Evolutionary conservation across 2,113 vertebrate species (phyloP).

Genomic region (Petrocephalus zakoni): DNA sequence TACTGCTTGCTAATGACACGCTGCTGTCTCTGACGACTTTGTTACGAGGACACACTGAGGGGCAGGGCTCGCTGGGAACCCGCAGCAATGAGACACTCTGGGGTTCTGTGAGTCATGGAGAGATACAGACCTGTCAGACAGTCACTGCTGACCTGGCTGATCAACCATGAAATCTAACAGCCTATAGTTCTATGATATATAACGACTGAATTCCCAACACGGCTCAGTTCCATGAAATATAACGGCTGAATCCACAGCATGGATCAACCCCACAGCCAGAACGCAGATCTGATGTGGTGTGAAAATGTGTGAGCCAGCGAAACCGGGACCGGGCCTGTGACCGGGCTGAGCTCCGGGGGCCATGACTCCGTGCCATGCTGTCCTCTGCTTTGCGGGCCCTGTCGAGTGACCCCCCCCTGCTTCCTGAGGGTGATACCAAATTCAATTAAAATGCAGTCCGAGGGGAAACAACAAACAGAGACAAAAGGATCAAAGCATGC

Average conservation of each 20-base stretch:
- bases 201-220: neutral
- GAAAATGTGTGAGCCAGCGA: neutral
- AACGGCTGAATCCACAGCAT: neutral
- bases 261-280: neutral
- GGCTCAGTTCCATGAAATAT: neutral
- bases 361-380: neutral
- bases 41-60: neutral
- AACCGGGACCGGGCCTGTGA: neutral
- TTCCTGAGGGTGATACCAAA: slow-evolving; percentile 36
- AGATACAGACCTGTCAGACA: neutral
- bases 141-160: neutral
- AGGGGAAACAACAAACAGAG: neutral
- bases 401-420: slow-evolving; percentile 10
- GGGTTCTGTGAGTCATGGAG: neutral
- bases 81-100: neutral
- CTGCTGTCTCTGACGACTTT: neutral
- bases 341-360: neutral
- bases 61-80: neutral
- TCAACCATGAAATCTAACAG: neutral
- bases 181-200: neutral
- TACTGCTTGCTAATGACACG: neutral
- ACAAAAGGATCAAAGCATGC: slow-evolving; percentile 16
- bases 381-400: neutral
- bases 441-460: slow-evolving; percentile 41
- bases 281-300: neutral